Evolutionary conservation across 2,888 invertebrate species (phyloP).

Genomic region (Aleiodes leptofemur): DNA sequence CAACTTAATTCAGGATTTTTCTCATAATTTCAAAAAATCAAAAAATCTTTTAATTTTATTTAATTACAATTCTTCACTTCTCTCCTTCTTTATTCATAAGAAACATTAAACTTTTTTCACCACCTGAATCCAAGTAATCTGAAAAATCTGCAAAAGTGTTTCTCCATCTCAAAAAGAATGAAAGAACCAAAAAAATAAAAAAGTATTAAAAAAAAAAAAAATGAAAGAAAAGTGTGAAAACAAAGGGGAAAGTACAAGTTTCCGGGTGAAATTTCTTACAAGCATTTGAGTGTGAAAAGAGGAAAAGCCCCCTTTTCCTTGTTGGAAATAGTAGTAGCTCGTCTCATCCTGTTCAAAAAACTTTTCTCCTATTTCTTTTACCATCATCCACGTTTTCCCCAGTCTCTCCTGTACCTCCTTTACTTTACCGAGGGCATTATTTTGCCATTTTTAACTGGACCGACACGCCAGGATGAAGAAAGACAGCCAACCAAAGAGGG

Average conservation of each 20-base stretch:
- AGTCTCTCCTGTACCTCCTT: too few species aligned
- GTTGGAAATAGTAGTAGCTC: constrained; percentile 1
- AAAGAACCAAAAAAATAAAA: too few species aligned
- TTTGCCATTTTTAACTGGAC: constrained; percentile 57
- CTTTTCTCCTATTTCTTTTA: constrained; percentile 41
- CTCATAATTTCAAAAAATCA: too few species aligned
- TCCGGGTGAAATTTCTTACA: constrained; percentile 29
- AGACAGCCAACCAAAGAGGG: constrained; percentile 13
- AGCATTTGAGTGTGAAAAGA: constrained; percentile 25
- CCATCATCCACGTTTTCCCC: neutral
- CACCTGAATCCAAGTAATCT: neutral
- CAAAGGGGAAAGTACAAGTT: constrained; percentile 18
- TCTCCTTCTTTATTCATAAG: neutral
- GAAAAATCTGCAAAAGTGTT: neutral
- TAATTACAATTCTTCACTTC: neutral
- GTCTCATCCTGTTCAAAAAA: constrained; percentile 45
- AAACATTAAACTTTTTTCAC: neutral
- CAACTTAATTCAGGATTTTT: too few species aligned
- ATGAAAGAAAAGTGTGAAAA: constrained; percentile 1
- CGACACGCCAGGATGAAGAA: constrained; percentile 28
- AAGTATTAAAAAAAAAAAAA: neutral
- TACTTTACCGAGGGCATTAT: constrained; percentile 47
- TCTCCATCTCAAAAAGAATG: neutral
- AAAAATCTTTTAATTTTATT: too few species aligned
- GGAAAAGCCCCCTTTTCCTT: constrained; percentile 27